These are phyloP conservation scores for Drosophila funebris DNA, from an alignment of 1,140 invertebrate genomes.

Conservation along the genomic window DNA sequence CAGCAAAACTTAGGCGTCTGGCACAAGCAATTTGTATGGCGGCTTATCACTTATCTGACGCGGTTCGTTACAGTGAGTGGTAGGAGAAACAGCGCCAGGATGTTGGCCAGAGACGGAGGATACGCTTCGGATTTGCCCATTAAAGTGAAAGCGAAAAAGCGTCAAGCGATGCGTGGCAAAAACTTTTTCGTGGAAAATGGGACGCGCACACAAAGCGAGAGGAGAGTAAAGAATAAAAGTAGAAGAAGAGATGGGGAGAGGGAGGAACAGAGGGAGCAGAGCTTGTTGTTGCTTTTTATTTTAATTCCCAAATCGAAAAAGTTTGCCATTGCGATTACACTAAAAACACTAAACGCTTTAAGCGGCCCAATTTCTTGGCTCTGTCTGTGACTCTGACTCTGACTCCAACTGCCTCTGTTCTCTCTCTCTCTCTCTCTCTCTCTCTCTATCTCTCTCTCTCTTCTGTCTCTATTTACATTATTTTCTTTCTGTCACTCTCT, in stretches of 20 bases:
- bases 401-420: background rate
- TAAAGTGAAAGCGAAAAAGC: constrained; percentile 46
- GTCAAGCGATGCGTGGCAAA: constrained; percentile 56
- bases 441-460: background rate
- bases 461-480: background rate
- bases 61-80: background rate
- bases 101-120: constrained; percentile 1
- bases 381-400: background rate
- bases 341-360: constrained; percentile 69
- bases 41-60: constrained; percentile 73
- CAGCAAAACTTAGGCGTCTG: constrained; percentile 12
- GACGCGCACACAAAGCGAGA: background rate
- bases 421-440: background rate
- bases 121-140: constrained; percentile 46
- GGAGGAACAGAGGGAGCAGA: background rate
- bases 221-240: background rate
- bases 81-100: background rate
- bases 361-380: constrained; percentile 27
- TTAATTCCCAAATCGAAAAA: constrained; percentile 81
- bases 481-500: background rate
- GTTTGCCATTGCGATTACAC: constrained; percentile 68
- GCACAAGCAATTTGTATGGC: constrained; percentile 64
- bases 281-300: constrained; percentile 56
- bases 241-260: background rate
- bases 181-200: constrained; percentile 33